Conservation (phyloP, 2,113 vertebrate species). For the Mastomys coucha region DNA sequence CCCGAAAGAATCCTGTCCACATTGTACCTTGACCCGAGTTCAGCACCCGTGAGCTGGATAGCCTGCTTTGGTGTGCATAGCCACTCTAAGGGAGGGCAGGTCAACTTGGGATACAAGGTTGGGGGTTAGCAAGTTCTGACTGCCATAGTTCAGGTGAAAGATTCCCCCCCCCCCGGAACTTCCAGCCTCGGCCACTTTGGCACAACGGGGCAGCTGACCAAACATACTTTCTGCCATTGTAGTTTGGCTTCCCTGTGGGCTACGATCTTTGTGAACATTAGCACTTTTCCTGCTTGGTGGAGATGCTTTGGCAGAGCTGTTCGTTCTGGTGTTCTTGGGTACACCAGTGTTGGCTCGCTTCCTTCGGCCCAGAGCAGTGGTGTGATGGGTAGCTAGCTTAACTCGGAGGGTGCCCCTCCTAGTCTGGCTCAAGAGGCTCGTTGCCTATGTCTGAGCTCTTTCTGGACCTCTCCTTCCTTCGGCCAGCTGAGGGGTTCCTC, state of each 20-base stretch:
- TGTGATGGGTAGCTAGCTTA: constrained; percentile 11
- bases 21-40: not conserved
- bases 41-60: not conserved
- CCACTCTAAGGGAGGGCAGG: constrained; percentile 21
- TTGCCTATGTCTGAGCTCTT: constrained; percentile 53
- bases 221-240: not conserved
- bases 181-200: constrained; percentile 40
- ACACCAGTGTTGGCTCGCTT: not conserved
- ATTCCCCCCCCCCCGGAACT: constrained; percentile 46
- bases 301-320: constrained; percentile 40
- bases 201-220: constrained; percentile 26
- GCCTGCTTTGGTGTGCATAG: not conserved
- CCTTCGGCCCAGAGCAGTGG: constrained; percentile 64
- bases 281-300: constrained; percentile 4
- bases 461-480: constrained; percentile 40
- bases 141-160: constrained; percentile 58
- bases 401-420: constrained; percentile 39
- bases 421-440: constrained; percentile 36
- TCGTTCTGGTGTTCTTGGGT: constrained; percentile 17
- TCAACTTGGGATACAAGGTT: constrained; percentile 64
- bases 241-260: not conserved
- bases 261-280: not conserved
- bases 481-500: constrained; percentile 68
- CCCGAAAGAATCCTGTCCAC: not conserved
- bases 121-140: constrained; percentile 77